A percentile compares a stretch with the other conserved stretches of the same genome.
Evolutionary conservation across 2,113 vertebrate species (phyloP).

Genomic region (Motacilla tschutschensis): DNA sequence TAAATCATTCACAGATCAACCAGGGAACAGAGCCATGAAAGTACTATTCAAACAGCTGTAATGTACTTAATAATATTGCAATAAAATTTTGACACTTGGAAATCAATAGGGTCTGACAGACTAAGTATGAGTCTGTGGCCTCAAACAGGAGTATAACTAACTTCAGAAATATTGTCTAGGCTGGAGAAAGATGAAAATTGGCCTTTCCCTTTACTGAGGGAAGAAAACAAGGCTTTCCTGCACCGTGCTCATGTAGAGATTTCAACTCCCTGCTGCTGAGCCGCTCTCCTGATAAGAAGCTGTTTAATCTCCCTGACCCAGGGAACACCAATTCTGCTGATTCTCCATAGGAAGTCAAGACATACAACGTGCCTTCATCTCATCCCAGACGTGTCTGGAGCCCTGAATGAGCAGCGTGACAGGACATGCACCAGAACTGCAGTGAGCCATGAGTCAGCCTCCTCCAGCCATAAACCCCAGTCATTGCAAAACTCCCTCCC

Average conservation of each 20-base stretch:
- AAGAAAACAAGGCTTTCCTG: not conserved
- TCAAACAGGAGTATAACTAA: conserved; percentile 16
- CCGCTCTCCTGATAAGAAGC: not conserved
- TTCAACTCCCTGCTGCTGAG: not conserved
- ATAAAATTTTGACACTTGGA: conserved; percentile 7
- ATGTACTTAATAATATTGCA: not conserved
- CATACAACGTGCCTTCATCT: not conserved
- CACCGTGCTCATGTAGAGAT: not conserved
- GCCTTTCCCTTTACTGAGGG: not conserved
- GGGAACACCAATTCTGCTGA: not conserved
- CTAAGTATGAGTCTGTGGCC: not conserved
- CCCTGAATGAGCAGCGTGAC: not conserved
- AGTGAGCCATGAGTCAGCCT: not conserved
- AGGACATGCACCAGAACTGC: not conserved
- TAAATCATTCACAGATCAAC: conserved; percentile 52
- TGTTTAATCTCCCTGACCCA: not conserved
- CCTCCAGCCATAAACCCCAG: not conserved
- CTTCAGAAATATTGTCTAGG: conserved; percentile 1
- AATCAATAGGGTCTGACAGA: conserved; percentile 48
- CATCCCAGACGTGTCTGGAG: not conserved
- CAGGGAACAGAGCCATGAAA: not conserved
- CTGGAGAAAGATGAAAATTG: not conserved
- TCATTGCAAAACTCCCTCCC: not conserved
- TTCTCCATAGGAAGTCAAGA: not conserved
- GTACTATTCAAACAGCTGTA: not conserved